These are phyloP conservation scores for Paracyclopina nana DNA, from an alignment of 1,140 invertebrate genomes.

Conservation along the genomic window DNA sequence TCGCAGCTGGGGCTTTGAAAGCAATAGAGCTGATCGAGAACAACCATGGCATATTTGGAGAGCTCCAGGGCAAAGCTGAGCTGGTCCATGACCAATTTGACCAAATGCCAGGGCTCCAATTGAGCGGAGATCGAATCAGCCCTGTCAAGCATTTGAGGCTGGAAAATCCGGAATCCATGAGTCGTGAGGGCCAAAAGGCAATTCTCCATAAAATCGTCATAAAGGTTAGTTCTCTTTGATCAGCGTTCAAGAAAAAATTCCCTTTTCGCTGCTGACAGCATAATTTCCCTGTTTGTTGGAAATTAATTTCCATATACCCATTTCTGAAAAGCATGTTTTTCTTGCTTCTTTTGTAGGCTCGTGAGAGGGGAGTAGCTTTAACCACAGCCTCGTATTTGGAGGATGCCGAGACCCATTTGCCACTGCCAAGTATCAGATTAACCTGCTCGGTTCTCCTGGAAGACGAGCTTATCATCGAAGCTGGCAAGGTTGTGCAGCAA, in stretches of 20 bases:
- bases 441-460: constrained; percentile 37
- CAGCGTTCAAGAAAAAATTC: not conserved
- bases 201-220: constrained; percentile 40
- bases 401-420: constrained; percentile 35
- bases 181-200: constrained; percentile 30
- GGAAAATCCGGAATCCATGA: constrained; percentile 26
- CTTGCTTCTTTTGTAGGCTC: constrained; percentile 29
- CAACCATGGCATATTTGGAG: constrained; percentile 37
- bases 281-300: not conserved
- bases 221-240: constrained; percentile 25
- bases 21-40: constrained; percentile 52
- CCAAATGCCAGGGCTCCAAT: constrained; percentile 31
- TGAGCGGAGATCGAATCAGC: constrained; percentile 39
- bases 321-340: constrained; percentile 7
- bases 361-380: constrained; percentile 38
- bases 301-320: constrained; percentile 4
- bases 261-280: not conserved
- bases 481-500: constrained; percentile 22
- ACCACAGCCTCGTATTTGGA: constrained; percentile 40
- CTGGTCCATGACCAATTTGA: constrained; percentile 21
- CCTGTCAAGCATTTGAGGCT: constrained; percentile 62
- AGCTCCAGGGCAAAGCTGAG: constrained; percentile 5
- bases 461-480: constrained; percentile 31
- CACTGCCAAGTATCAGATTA: constrained; percentile 41
- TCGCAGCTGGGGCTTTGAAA: constrained; percentile 60